Percentiles rank a stretch among this genome's conserved stretches.
Evolutionary conservation across 2,797 vertebrate genomes (phyloP).

Genomic region (Tenualosa thibaudeaui): DNA sequence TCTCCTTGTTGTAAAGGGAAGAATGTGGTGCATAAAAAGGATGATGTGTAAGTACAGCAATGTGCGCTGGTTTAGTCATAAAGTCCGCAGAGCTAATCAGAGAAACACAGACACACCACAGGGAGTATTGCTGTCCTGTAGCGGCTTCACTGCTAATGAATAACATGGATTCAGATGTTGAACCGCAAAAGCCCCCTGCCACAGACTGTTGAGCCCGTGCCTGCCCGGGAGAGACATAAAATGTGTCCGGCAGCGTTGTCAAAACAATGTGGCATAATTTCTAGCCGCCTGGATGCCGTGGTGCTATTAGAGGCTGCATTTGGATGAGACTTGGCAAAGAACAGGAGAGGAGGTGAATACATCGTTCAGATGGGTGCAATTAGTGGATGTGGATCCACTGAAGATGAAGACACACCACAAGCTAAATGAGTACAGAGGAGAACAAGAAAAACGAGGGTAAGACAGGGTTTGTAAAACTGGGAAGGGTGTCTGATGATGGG

Average conservation of each 20-base stretch:
- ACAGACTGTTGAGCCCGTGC: neutral
- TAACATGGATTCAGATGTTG: constrained; percentile 20
- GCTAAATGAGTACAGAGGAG: neutral
- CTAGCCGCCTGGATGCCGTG: neutral
- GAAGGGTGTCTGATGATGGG: neutral
- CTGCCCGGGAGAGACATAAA: constrained; percentile 12
- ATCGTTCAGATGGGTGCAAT: neutral
- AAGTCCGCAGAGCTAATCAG: neutral
- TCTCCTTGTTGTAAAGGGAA: neutral
- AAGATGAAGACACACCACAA: constrained; percentile 13
- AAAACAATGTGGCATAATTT: constrained; percentile 8
- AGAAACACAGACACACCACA: constrained; percentile 10
- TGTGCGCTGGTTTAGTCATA: constrained; percentile 1
- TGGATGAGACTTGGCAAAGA: neutral
- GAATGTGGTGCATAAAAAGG: neutral
- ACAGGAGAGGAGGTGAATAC: neutral
- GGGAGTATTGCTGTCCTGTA: constrained; percentile 23
- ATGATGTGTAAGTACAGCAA: constrained; percentile 2
- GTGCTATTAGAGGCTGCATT: neutral
- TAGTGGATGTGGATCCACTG: neutral
- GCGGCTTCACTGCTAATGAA: constrained; percentile 2
- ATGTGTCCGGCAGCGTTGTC: constrained; percentile 15
- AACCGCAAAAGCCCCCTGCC: constrained; percentile 7
- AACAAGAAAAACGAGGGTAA: neutral
- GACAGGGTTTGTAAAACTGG: neutral